Percentiles rank a stretch among this genome's conserved stretches.
These are phyloP conservation scores for Tarsius wallacei DNA, from an alignment of 2,797 vertebrate species.

Conservation along the genomic window DNA sequence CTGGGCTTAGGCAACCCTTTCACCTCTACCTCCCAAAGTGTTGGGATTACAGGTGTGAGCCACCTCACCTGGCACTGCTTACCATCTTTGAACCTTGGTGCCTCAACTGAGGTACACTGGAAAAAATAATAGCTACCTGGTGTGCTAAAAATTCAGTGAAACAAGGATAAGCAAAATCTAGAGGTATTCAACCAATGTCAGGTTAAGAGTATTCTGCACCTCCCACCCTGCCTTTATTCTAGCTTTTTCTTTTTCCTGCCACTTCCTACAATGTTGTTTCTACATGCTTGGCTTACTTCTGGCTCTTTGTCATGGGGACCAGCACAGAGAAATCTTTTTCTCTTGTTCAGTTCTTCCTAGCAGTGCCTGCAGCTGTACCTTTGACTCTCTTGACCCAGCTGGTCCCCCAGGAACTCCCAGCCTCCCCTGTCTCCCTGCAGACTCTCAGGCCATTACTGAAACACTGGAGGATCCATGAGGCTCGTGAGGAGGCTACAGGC, in stretches of 20 bases:
- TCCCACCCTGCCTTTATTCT: not conserved
- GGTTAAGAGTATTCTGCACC: not conserved
- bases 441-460: not conserved
- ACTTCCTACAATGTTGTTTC: not conserved
- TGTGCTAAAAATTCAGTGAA: not conserved
- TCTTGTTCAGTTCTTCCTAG: not conserved
- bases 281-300: not conserved
- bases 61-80: too few relatives aligned
- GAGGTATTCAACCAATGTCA: not conserved
- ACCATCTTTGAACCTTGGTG: not conserved
- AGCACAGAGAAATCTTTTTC: not conserved
- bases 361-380: not conserved
- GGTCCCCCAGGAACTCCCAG: not conserved
- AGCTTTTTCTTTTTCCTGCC: not conserved
- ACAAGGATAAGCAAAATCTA: not conserved
- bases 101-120: not conserved
- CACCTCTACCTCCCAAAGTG: too few relatives aligned
- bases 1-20: too few relatives aligned
- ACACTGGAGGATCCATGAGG: not conserved
- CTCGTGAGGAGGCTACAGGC: not conserved
- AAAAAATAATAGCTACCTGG: not conserved
- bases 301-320: not conserved
- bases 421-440: not conserved
- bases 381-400: not conserved
- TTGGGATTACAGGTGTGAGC: too few relatives aligned